phyloP scores from a whole-genome alignment of 2,113 vertebrate genomes.

The Antigone vipio region DNA sequence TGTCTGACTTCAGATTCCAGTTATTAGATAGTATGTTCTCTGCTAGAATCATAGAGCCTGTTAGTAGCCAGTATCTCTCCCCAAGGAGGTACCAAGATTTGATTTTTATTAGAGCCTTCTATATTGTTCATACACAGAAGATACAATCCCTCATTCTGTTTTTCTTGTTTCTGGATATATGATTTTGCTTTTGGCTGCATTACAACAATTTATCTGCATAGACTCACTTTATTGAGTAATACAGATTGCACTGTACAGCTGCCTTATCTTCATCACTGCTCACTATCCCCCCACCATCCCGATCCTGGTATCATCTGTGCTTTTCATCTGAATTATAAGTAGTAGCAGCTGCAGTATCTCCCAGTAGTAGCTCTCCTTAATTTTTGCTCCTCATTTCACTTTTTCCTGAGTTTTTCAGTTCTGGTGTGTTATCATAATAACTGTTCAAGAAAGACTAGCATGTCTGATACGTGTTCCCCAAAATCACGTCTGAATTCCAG shows the following conservation, averaged over 20 bases:
- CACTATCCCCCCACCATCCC: background rate
- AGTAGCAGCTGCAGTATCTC: slow-evolving; percentile 20
- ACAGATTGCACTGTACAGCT: background rate
- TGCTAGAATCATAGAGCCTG: background rate
- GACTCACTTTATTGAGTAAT: background rate
- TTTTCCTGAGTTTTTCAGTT: background rate
- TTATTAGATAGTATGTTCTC: background rate
- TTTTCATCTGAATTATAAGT: background rate
- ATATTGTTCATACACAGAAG: background rate
- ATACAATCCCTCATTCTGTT: background rate
- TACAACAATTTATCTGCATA: slow-evolving; percentile 8
- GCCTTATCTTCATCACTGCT: background rate
- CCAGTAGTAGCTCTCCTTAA: background rate
- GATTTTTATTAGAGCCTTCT: slow-evolving; percentile 20
- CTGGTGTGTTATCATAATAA: background rate
- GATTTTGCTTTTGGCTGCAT: slow-evolving; percentile 15
- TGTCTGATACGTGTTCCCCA: background rate
- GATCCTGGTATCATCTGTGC: background rate
- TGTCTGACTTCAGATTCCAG: background rate
- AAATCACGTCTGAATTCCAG: background rate
- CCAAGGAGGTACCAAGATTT: background rate
- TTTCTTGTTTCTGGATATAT: background rate
- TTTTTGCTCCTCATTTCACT: background rate
- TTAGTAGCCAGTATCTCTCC: background rate
- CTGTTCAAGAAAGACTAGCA: background rate